Conservation (phyloP, 1,140 invertebrate genomes). For the Venturia canescens region DNA sequence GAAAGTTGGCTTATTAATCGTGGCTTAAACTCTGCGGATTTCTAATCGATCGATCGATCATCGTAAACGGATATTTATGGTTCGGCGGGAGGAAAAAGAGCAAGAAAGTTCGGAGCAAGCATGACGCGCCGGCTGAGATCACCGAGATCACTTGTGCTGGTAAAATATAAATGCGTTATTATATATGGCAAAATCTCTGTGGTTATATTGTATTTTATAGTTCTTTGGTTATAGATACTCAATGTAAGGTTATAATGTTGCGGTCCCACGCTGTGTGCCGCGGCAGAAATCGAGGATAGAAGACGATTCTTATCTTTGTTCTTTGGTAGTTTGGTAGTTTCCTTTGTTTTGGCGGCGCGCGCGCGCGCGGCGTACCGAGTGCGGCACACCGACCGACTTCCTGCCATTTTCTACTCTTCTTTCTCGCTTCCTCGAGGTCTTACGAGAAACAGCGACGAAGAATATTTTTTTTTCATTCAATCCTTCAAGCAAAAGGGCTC, state of each 20-base stretch:
- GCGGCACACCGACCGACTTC: conserved; percentile 51
- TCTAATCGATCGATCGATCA: conserved; percentile 13
- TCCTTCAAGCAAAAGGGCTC: not conserved
- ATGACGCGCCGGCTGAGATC: not conserved
- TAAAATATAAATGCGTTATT: not conserved
- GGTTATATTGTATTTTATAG: conserved; percentile 1
- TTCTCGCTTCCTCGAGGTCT: not conserved
- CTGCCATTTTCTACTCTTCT: conserved; percentile 54
- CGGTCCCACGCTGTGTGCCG: conserved; percentile 49
- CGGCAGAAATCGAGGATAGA: conserved; percentile 28
- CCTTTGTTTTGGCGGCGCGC: conserved; percentile 53
- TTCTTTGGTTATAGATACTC: conserved; percentile 1
- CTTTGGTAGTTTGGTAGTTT: conserved; percentile 53
- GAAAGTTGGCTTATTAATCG: no score
- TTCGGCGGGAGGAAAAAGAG: not conserved
- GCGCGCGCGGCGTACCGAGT: conserved; percentile 25
- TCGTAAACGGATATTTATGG: conserved; percentile 2
- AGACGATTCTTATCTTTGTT: conserved; percentile 50
- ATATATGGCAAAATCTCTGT: not conserved
- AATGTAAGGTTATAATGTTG: not conserved
- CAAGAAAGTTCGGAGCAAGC: not conserved
- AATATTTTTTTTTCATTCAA: conserved; percentile 8
- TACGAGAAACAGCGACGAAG: conserved; percentile 6
- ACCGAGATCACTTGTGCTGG: not conserved
- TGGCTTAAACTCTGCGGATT: not conserved